Percentiles rank a stretch among this genome's conserved stretches.
These are phyloP conservation scores for Lepidocyrtinus sp. DNA, from an alignment of 2,888 invertebrate genomes.

Conservation along the genomic window DNA sequence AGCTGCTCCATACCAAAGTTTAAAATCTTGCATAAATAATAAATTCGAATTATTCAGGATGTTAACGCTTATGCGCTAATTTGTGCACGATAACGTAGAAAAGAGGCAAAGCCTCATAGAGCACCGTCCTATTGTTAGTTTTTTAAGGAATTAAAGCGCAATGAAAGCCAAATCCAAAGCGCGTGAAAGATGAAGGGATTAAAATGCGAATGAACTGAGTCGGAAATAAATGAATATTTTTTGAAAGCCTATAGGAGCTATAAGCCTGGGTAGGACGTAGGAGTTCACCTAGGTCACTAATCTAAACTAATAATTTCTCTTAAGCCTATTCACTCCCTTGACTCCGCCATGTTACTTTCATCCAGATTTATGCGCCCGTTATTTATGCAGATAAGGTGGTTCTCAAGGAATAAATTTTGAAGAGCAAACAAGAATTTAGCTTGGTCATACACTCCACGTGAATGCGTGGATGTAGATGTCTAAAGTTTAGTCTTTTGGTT, in stretches of 20 bases:
- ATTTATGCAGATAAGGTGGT: no score
- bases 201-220: no score
- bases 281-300: neutral
- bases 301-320: no score
- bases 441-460: neutral
- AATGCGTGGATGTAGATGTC: neutral
- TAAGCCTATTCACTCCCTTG: neutral
- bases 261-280: neutral
- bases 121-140: neutral
- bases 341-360: neutral
- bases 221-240: no score
- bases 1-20: neutral
- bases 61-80: neutral
- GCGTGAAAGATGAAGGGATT: no score
- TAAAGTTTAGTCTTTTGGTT: neutral
- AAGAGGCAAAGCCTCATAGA: neutral
- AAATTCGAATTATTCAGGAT: neutral
- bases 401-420: neutral
- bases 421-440: neutral
- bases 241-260: neutral
- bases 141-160: neutral
- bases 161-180: neutral
- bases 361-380: neutral
- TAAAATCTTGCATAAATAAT: neutral
- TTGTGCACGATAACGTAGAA: neutral